Percentiles rank a stretch among this genome's conserved stretches.
Conservation (phyloP, 2,888 invertebrate genomes). For the Chydorus sphaericus region DNA sequence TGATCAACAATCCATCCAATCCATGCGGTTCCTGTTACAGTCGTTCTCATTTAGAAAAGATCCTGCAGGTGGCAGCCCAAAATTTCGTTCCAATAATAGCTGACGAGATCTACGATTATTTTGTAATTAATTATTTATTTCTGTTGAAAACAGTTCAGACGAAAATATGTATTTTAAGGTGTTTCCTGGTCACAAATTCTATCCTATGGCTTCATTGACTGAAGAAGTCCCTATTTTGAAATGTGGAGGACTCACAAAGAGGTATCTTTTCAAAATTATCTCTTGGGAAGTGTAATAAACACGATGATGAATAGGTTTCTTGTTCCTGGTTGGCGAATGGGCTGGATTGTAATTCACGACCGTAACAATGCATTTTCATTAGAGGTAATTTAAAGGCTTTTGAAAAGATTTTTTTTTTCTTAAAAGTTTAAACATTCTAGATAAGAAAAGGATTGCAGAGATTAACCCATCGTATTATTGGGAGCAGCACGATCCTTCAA, state of each 20-base stretch:
- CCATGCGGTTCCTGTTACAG: conserved; percentile 92
- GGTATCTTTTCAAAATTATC: conserved; percentile 28
- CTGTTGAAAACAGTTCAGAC: not conserved
- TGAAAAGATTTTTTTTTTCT: not conserved
- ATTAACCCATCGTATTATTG: conserved; percentile 74
- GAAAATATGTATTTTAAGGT: conserved; percentile 43
- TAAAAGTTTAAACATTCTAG: conserved; percentile 23
- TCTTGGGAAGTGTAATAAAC: not conserved
- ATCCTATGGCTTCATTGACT: conserved; percentile 70
- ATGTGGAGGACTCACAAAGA: conserved; percentile 88
- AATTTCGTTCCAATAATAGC: conserved; percentile 81
- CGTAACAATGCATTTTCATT: conserved; percentile 49
- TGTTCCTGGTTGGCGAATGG: conserved; percentile 94
- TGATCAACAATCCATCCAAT: conserved; percentile 95
- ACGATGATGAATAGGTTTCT: conserved; percentile 49
- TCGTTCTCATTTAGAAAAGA: conserved; percentile 59
- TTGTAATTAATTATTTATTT: conserved; percentile 42
- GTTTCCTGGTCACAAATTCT: conserved; percentile 62
- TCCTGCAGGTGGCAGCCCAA: conserved; percentile 63
- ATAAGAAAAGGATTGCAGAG: conserved; percentile 40
- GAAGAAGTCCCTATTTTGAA: conserved; percentile 79
- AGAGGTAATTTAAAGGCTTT: conserved; percentile 27
- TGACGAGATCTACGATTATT: conserved; percentile 95
- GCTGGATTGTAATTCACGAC: conserved; percentile 92
- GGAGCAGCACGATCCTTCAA: conserved; percentile 80